These are phyloP conservation scores for Cerastoderma edule DNA, from an alignment of 2,888 invertebrate genomes.

Conservation along the genomic window DNA sequence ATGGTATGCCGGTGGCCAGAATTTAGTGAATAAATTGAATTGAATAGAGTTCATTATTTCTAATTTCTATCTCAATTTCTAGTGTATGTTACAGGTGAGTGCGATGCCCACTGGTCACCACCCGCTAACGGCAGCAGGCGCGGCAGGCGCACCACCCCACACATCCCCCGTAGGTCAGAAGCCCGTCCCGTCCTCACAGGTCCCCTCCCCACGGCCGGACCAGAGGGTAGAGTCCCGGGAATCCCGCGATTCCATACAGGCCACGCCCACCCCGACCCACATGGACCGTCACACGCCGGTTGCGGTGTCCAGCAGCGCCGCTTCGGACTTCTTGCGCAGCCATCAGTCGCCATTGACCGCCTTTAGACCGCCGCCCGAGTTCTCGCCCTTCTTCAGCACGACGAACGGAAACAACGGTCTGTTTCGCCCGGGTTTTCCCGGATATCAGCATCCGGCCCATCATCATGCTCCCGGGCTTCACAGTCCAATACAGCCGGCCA, in stretches of 20 bases:
- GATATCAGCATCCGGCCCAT: constrained; percentile 80
- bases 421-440: constrained; percentile 80
- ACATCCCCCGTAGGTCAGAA: constrained; percentile 46
- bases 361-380: constrained; percentile 80
- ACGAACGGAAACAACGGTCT: constrained; percentile 78
- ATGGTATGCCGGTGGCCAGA: too few relatives aligned
- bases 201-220: constrained; percentile 37
- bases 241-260: constrained; percentile 41
- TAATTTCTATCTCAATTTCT: too few relatives aligned
- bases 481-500: constrained; percentile 70
- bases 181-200: constrained; percentile 51
- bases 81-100: constrained; percentile 41
- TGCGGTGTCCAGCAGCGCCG: constrained; percentile 53
- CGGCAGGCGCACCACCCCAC: constrained; percentile 29
- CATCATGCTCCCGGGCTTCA: constrained; percentile 79
- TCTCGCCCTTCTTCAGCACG: constrained; percentile 82
- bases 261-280: constrained; percentile 53
- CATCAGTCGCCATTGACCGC: constrained; percentile 76
- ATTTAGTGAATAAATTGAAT: too few relatives aligned
- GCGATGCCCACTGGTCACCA: constrained; percentile 57
- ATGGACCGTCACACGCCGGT: constrained; percentile 66
- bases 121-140: too few relatives aligned
- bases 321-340: constrained; percentile 74
- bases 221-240: constrained; percentile 20
- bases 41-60: too few relatives aligned